Base-by-base conservation (phyloP, 2,888 invertebrate genomes). In the Mycogona germanica region DNA sequence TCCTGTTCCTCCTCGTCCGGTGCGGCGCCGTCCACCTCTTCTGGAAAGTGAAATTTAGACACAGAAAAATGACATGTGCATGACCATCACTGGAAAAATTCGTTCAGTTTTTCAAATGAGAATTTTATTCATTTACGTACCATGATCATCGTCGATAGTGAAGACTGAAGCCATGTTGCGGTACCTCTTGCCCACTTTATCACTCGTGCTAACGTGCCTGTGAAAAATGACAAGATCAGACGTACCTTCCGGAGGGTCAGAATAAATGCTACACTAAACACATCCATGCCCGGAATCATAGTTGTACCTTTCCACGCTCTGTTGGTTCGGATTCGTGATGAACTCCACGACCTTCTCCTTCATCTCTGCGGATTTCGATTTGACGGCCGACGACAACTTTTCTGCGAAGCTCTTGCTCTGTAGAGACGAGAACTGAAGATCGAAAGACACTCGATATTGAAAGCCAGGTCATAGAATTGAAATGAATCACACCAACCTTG, bases 331-430 rank as follows among this genome's bases (percentile, higher is more conserved):
- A 75, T 92, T 93, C 0, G 88, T 88, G 61, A 95, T 93, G 65
- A 93, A 93, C 70, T 92, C 93, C 61, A 89, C 81, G 51, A 96
- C 70, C 72, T 86, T 91, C 28, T 84, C 92, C 68, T 87, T 93
- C 17, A 96, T 85, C 71, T 88, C 91, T 52, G 86, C 87, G 44
- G 91, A 85, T 70, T 92, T 93, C 2, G 82, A 78, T 72, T 84
- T 91, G 80, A 95, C 85, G 6, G 84, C 91, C 50, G 60, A 64
- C 9, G 72, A 67, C 45, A 72, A 61, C 57, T 68, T 65, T 17
- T 66, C 67, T 47, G 68, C 50, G 35, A 62, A 45, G 25, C 59
- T 56, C 45, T 28, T 41, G 37, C 55, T 51, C 35, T 38, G 40
- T 51, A 35, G 14, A n/a, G n/a, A n/a, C n/a, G n/a, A n/a, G n/a